Evolutionary conservation across 2,797 vertebrate genomes (phyloP).

Genomic region (Amblyraja radiata): DNA sequence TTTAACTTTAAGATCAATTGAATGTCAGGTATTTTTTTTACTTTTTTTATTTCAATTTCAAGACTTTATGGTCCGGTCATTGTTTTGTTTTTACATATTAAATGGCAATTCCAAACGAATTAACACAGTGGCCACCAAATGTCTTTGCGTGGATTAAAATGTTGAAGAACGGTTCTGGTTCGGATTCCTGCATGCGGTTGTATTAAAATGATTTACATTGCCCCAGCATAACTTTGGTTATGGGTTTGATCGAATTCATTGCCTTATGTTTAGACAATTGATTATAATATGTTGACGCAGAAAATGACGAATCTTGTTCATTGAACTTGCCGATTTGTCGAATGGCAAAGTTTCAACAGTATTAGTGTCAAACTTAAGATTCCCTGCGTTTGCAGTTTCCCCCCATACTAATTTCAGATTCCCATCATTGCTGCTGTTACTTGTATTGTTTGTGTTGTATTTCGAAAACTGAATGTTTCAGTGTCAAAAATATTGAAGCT

Average conservation of each 20-base stretch:
- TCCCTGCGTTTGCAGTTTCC: too few relatives aligned
- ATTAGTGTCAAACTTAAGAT: too few relatives aligned
- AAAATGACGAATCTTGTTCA: background rate
- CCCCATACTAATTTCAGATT: background rate
- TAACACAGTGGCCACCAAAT: background rate
- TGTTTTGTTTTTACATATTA: background rate
- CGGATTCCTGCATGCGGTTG: background rate
- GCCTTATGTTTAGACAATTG: background rate
- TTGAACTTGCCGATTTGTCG: background rate
- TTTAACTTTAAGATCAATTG: background rate
- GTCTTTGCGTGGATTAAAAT: background rate
- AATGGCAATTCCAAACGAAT: background rate
- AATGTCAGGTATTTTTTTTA: constrained; percentile 17
- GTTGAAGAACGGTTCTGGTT: background rate
- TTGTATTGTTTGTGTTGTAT: background rate
- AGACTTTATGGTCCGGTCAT: background rate
- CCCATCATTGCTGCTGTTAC: background rate
- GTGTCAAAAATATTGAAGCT: background rate
- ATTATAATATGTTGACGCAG: background rate
- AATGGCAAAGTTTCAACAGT: background rate
- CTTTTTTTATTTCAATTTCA: background rate
- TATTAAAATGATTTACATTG: background rate
- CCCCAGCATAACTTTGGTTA: background rate
- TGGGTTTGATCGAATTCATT: background rate
- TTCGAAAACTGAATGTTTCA: background rate